Percentiles rank a stretch among this genome's conserved stretches.
phyloP scores from a whole-genome alignment of 2,888 invertebrate genomes.

The Siphlonurus alternatus region DNA sequence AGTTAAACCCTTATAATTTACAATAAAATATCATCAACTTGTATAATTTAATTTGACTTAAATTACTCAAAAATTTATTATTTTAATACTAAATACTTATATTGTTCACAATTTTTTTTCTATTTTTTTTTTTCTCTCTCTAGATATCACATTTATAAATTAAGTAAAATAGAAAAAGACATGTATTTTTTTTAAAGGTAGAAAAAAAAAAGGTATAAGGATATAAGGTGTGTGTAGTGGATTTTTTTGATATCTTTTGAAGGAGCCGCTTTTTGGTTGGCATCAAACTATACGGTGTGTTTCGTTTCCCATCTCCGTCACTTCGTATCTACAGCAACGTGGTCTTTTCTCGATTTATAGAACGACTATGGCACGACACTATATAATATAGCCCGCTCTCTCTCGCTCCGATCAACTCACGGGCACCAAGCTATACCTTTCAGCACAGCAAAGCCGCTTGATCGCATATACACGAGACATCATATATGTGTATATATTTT shows the following conservation, averaged over 20 bases:
- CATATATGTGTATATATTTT: too few species aligned
- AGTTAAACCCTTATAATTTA: too few species aligned
- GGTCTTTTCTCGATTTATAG: background rate
- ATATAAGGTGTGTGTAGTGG: background rate
- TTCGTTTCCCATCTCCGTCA: background rate
- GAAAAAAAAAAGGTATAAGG: background rate
- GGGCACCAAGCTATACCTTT: too few species aligned
- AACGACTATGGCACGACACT: background rate
- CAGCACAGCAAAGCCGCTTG: too few species aligned
- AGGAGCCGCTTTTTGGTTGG: background rate
- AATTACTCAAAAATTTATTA: too few species aligned
- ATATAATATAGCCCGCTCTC: background rate
- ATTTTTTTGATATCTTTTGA: background rate
- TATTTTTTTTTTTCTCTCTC: background rate
- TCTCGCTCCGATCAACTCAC: background rate
- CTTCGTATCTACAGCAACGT: background rate
- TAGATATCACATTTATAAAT: background rate
- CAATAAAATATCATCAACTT: too few species aligned
- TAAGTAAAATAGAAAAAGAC: background rate
- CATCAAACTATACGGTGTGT: too few species aligned
- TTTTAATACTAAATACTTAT: background rate
- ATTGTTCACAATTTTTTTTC: background rate
- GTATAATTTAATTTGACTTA: too few species aligned
- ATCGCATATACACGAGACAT: too few species aligned
- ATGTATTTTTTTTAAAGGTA: background rate